Evolutionary conservation across 2,888 invertebrate genomes (phyloP).

Genomic region (Pterobdella sp.): DNA sequence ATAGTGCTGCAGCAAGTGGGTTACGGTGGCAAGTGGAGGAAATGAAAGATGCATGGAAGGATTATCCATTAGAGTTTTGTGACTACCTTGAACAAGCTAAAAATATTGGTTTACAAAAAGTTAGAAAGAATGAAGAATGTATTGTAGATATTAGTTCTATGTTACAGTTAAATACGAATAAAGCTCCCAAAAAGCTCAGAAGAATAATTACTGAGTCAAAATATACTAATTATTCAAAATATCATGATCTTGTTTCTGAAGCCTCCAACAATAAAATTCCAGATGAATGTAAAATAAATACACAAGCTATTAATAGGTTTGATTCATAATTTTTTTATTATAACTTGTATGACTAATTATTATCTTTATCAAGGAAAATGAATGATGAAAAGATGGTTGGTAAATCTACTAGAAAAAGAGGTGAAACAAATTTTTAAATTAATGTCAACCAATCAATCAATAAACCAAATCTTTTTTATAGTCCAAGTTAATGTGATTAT

Average conservation of each 20-base stretch:
- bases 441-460: no score
- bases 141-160: neutral
- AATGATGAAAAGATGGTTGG: no score
- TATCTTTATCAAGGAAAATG: neutral
- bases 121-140: neutral
- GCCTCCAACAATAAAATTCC: neutral
- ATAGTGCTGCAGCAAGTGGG: neutral
- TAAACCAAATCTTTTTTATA: no score
- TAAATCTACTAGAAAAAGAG: no score
- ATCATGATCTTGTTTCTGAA: no score
- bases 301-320: neutral
- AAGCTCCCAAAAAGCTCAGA: neutral
- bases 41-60: neutral
- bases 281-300: neutral
- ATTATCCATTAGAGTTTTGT: neutral
- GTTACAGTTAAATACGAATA: neutral
- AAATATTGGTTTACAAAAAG: neutral
- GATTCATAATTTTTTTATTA: neutral
- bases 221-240: neutral
- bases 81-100: neutral
- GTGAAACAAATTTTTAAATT: no score
- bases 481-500: no score
- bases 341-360: neutral
- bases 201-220: neutral
- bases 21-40: conserved; percentile 2